Base-by-base conservation (phyloP, 2,113 vertebrate species). In the Chloropsis cyanopogon region DNA sequence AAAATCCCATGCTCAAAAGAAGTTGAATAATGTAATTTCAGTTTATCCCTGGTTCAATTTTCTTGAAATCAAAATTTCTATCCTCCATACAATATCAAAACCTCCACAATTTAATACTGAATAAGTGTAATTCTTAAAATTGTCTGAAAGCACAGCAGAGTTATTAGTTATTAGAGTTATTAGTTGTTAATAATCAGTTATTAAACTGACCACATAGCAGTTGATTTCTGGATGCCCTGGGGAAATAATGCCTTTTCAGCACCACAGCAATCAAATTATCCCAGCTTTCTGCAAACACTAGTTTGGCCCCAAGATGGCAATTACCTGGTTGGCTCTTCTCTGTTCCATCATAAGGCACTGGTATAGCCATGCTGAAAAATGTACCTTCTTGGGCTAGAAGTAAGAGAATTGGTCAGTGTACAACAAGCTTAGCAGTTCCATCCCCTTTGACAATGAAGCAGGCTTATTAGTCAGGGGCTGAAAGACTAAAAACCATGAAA, bases 51-150 rank as follows among this genome's bases (percentile, higher is more conserved):
- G 5, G 33, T 53, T 83, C 37, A 53, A 8, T 53, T 69, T 82
- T 57, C n/a, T 49, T 65, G 21, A 64, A 85, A 71, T 24, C 22
- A 65, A 69, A 77, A 28, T 29, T 15, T 44, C 14, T 49, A 7
- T 26, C 19, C 22, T 65, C 47, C 29, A 31, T 23, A 28, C 8
- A 35, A 73, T 15, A 61, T 2, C 19, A 31, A 63, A 46, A 37
- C 0, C 3, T 10, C 8, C 0, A 0, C 1, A 12, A 57, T 53
- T 39, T 65, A 80, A 77, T 37, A 68, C 8, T 5, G 23, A 75
- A 76, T 60, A 88, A 52, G 4, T 12, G 19, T 28, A 4, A 53
- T 41, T 81, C 33, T 83, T 81, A 44, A 71, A 64, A 64, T 41
- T 49, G 7, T 33, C 71, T 66, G 35, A 83, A 73, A 88, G 14